Evolutionary conservation across 2,797 vertebrate species (phyloP).

Genomic region (Xenops minutus): DNA sequence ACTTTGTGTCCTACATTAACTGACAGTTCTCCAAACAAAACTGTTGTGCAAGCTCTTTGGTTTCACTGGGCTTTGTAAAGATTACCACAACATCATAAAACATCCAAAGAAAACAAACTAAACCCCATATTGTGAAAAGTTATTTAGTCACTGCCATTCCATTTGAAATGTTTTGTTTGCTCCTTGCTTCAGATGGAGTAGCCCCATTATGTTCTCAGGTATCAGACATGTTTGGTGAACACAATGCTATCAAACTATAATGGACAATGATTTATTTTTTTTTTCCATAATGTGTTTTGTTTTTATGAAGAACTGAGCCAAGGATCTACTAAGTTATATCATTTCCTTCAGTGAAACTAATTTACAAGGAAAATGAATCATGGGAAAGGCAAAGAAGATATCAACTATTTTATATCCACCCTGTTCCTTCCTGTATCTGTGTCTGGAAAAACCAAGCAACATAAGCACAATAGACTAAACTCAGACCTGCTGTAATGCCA

Average conservation of each 20-base stretch:
- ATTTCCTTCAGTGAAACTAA: constrained; percentile 65
- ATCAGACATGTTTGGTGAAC: not conserved
- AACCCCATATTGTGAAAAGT: not conserved
- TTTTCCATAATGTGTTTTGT: not conserved
- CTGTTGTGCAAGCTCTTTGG: not conserved
- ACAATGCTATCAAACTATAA: constrained; percentile 25
- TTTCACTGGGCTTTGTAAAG: not conserved
- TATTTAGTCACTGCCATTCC: not conserved
- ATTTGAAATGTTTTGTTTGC: not conserved
- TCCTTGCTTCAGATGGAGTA: constrained; percentile 15
- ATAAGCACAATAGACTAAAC: constrained; percentile 12
- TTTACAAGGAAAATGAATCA: constrained; percentile 62
- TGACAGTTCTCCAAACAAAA: not conserved
- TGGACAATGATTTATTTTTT: not conserved
- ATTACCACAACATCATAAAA: not conserved
- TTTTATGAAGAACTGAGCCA: constrained; percentile 33
- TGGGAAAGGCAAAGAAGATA: constrained; percentile 52
- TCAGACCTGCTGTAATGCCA: not conserved
- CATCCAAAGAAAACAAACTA: not conserved
- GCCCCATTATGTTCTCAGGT: constrained; percentile 30
- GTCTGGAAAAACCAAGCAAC: constrained; percentile 20
- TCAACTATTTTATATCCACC: constrained; percentile 33
- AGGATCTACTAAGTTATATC: constrained; percentile 51
- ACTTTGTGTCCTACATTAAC: not conserved
- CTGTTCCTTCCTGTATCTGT: constrained; percentile 57